Evolutionary conservation across 2,113 vertebrate genomes (phyloP).

Genomic region (Mionectes macconnelli): DNA sequence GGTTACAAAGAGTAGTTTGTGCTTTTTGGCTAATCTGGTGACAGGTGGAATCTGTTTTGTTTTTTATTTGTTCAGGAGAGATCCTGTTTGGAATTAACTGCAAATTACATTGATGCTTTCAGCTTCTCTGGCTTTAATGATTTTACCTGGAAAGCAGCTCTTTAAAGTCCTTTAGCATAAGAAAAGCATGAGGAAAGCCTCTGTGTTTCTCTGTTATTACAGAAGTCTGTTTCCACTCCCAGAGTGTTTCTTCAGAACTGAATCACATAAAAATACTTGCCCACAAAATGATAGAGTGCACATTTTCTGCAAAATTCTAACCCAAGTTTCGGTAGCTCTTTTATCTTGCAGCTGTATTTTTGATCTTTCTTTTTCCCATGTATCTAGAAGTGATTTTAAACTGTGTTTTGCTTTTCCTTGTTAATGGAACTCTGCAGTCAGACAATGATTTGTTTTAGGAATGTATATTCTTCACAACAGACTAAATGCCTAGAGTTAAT

Average conservation of each 20-base stretch:
- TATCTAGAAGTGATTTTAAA: neutral
- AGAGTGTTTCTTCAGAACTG: neutral
- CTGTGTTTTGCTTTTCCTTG: neutral
- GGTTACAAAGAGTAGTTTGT: neutral
- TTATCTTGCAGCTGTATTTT: neutral
- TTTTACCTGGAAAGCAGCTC: neutral
- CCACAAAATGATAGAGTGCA: neutral
- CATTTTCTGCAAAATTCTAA: neutral
- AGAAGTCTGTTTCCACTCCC: neutral
- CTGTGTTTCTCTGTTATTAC: neutral
- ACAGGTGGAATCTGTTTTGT: slow-evolving; percentile 36
- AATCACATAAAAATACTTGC: neutral
- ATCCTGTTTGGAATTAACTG: slow-evolving; percentile 1
- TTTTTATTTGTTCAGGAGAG: neutral
- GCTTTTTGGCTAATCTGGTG: neutral
- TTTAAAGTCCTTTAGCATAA: neutral
- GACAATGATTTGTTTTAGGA: neutral
- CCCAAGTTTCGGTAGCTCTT: neutral
- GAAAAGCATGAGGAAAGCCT: neutral
- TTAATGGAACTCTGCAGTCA: rapidly evolving
- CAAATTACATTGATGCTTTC: neutral
- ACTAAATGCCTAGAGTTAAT: neutral
- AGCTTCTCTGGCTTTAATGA: neutral
- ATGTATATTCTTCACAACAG: neutral
- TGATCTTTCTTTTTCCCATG: neutral